Conservation (phyloP, 2,888 invertebrate genomes). For the Linnaemya vulpina region DNA sequence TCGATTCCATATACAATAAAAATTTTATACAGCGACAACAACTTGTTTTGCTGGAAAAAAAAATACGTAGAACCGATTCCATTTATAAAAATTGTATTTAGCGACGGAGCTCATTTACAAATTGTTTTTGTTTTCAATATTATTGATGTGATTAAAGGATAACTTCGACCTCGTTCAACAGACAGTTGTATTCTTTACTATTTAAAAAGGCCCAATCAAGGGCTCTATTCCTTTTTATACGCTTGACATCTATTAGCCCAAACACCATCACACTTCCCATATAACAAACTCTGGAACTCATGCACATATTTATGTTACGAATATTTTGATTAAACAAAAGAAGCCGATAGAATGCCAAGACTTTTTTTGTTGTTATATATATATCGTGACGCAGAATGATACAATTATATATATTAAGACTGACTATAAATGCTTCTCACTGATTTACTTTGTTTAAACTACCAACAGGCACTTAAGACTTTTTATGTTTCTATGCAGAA, state of each 20-base stretch:
- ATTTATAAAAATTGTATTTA: no score
- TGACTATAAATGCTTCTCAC: constrained; percentile 22
- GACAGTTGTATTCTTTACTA: not conserved
- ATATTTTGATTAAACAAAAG: constrained; percentile 54
- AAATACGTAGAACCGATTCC: no score
- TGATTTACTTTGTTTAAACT: constrained; percentile 24
- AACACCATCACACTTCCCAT: not conserved
- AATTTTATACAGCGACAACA: no score
- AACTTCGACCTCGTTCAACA: no score
- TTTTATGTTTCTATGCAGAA: not conserved
- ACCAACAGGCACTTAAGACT: constrained; percentile 24
- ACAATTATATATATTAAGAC: constrained; percentile 44
- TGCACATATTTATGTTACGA: not conserved
- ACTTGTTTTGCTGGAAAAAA: no score
- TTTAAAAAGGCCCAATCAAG: not conserved
- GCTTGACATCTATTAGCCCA: not conserved
- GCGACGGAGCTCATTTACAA: no score
- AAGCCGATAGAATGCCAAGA: constrained; percentile 63
- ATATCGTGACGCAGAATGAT: constrained; percentile 55
- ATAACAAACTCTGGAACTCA: not conserved
- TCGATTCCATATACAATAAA: no score
- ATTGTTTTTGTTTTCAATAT: no score
- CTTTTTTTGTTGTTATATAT: constrained; percentile 12
- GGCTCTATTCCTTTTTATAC: not conserved
- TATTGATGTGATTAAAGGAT: no score